Base-by-base conservation (phyloP, 1,140 invertebrate species). In the Lasioglossum albipes region DNA sequence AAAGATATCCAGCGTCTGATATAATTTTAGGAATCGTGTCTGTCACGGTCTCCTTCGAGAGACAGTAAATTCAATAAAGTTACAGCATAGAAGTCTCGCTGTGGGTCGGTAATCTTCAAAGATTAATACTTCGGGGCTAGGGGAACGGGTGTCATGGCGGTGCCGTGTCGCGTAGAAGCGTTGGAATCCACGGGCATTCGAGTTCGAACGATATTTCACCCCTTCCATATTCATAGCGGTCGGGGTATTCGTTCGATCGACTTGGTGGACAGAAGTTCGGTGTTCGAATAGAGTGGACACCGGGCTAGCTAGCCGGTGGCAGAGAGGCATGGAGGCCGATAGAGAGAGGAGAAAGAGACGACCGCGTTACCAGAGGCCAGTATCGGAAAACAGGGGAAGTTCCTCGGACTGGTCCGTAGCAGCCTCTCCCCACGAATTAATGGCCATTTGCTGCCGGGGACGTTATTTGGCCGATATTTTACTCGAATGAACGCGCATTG, bases 401-500 rank as follows among this genome's bases (percentile, higher is more conserved):
- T 84, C 22, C 72, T 65, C 59, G 27, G 66, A 64, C 31, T 27
- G 41, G 41, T 49, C 54, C 27, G 13, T 59, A 41, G n/a, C 67
- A 13, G 42, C 6, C 22, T 65, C 45, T 66, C 42, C 57, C 45
- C 22, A 20, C 77, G 78, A 74, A 81, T 81, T 83, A 83, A 83
- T 81, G 82, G 64, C 67, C 68, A 61, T 84, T 72, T 69, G 52
- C 65, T 67, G 54, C 20, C 61, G 22, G 79, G 49, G 62, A 75
- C 52, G 73, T 70, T 77, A 81, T 84, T 84, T 76, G 31, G 16
- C 62, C 73, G 73, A 81, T 76, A 81, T 76, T 68, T 84, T 76
- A 72, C 13, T 7, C 57, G 61, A 22, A 68, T 36, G 41, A 45
- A 62, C 66, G 36, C 71, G 59, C 62, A 81, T 73, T 68, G 67